Evolutionary conservation across 2,797 vertebrate species (phyloP).

Genomic region (Clarias pachynema): DNA sequence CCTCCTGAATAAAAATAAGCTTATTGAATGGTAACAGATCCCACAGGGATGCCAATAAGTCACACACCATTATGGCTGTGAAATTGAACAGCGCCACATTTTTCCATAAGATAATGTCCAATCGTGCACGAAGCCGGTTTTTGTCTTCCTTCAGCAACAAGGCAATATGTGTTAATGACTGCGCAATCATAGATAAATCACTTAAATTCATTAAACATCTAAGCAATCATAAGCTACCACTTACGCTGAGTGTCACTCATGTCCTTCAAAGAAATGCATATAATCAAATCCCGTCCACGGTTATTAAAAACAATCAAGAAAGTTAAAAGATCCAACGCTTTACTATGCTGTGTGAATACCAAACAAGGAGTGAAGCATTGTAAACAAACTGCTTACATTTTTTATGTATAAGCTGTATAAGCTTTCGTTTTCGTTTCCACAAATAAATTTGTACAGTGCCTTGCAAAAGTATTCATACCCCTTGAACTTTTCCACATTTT

Average conservation of each 20-base stretch:
- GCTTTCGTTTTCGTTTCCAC: not conserved
- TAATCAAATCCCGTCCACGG: slow-evolving; percentile 64
- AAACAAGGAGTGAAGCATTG: slow-evolving; percentile 50
- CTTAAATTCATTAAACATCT: slow-evolving; percentile 44
- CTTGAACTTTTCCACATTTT: no score
- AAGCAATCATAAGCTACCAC: slow-evolving; percentile 21
- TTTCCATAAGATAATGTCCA: slow-evolving; percentile 42
- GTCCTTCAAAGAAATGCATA: slow-evolving; percentile 60
- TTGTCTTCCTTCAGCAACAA: slow-evolving; percentile 16
- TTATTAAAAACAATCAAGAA: slow-evolving; percentile 68
- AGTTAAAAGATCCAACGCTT: slow-evolving; percentile 60
- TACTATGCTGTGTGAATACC: slow-evolving; percentile 45
- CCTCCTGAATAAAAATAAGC: slow-evolving; percentile 34
- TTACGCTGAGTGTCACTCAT: slow-evolving; percentile 41
- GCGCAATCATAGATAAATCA: slow-evolving; percentile 38
- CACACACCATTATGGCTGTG: slow-evolving; percentile 15
- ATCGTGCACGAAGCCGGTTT: slow-evolving; percentile 10
- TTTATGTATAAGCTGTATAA: not conserved
- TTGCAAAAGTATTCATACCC: no score
- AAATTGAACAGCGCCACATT: slow-evolving; percentile 15
- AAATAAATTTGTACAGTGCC: not conserved
- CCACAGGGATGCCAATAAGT: slow-evolving; percentile 23
- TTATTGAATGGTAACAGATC: slow-evolving; percentile 28
- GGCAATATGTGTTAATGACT: slow-evolving; percentile 23
- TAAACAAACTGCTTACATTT: slow-evolving; percentile 66